A percentile compares a stretch with the other conserved stretches of the same genome.
Conservation (phyloP, 1,140 invertebrate species). For the Panulirus ornatus region DNA sequence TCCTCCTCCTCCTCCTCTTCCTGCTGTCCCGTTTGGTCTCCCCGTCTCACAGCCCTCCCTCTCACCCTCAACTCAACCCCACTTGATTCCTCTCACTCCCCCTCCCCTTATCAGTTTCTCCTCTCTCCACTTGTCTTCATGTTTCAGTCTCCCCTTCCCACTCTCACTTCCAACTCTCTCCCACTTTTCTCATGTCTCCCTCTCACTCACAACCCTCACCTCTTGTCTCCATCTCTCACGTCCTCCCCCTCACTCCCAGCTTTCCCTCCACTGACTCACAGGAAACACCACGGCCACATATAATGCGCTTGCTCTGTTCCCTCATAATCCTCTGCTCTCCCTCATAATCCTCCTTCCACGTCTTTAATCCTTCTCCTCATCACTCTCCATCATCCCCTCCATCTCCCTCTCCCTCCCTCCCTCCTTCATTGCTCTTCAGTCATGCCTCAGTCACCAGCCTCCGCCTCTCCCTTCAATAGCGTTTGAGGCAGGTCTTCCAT, state of each 20-base stretch:
- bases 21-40: background rate
- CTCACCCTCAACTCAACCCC: background rate
- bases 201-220: background rate
- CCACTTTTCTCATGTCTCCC: background rate
- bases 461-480: background rate
- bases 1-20: background rate
- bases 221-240: background rate
- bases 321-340: background rate
- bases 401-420: background rate
- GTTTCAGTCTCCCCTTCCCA: background rate
- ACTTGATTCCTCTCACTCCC: background rate
- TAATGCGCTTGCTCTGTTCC: background rate
- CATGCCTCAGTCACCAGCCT: background rate
- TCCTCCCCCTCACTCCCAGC: background rate
- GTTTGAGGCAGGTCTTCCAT: background rate
- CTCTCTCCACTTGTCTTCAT: background rate
- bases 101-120: background rate
- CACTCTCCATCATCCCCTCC: background rate
- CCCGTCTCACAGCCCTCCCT: background rate
- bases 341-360: background rate
- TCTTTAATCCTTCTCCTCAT: conserved; percentile 6
- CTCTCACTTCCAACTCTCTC: background rate
- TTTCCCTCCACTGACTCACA: background rate
- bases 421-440: background rate
- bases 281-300: background rate